phyloP scores from a whole-genome alignment of 2,888 invertebrate species.

The Drosophila acutilabella region DNA sequence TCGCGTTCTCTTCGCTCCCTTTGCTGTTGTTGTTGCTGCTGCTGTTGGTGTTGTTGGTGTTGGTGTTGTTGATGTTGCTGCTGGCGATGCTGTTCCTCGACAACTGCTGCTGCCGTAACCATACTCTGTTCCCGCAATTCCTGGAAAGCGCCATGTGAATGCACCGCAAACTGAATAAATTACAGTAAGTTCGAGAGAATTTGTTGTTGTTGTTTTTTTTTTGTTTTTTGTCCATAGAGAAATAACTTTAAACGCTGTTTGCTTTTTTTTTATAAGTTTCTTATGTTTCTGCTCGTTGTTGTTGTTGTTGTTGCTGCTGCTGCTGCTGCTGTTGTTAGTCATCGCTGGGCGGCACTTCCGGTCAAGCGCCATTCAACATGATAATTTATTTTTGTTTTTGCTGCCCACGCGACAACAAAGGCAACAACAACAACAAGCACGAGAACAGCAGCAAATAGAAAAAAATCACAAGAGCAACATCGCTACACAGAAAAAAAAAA shows the following conservation, averaged over 20 bases:
- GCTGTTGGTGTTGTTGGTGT: slow-evolving; percentile 89
- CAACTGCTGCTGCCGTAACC: slow-evolving; percentile 86
- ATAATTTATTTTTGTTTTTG: slow-evolving; percentile 54
- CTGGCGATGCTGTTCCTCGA: slow-evolving; percentile 88
- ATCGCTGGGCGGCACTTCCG: slow-evolving; percentile 65
- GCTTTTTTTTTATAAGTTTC: background rate
- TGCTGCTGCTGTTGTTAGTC: slow-evolving; percentile 41
- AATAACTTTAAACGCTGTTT: slow-evolving; percentile 19
- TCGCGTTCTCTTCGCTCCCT: slow-evolving; percentile 93
- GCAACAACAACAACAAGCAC: background rate
- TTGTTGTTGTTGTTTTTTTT: slow-evolving; percentile 44
- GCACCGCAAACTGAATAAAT: slow-evolving; percentile 85
- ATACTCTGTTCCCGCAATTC: slow-evolving; percentile 94
- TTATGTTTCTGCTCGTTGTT: slow-evolving; percentile 5
- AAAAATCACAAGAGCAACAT: slow-evolving; percentile 4
- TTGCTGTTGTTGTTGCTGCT: slow-evolving; percentile 86
- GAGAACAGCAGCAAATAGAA: background rate
- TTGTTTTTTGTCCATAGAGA: slow-evolving; percentile 36
- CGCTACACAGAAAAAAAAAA: background rate
- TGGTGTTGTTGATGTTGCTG: slow-evolving; percentile 65
- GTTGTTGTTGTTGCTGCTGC: slow-evolving; percentile 13
- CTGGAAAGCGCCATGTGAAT: slow-evolving; percentile 86
- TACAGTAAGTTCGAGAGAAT: slow-evolving; percentile 80
- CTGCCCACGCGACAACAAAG: slow-evolving; percentile 51
- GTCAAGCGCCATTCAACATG: slow-evolving; percentile 63